phyloP scores from a whole-genome alignment of 2,113 vertebrate species.

The Xerus inauris region DNA sequence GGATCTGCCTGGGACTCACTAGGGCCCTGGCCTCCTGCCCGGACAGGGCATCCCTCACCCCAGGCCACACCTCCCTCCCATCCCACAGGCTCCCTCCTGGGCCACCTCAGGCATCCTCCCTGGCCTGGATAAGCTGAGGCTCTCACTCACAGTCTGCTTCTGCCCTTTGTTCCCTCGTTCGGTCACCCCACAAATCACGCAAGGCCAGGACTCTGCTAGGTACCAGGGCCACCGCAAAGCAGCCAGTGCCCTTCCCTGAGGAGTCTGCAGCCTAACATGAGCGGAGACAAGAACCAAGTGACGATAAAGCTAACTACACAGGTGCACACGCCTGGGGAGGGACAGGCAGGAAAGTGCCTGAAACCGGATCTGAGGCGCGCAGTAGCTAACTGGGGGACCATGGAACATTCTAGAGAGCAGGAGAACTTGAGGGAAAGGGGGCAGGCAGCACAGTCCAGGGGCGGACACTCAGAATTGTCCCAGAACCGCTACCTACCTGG shows the following conservation, averaged over 20 bases:
- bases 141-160: background rate
- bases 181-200: accelerated
- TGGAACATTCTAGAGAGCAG: background rate
- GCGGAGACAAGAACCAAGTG: no score
- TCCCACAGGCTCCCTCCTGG: background rate
- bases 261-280: background rate
- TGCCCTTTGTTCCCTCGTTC: background rate
- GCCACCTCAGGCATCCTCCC: background rate
- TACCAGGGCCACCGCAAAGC: background rate
- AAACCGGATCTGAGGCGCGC: accelerated
- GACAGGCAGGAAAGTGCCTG: background rate
- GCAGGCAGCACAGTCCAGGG: no score
- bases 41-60: background rate
- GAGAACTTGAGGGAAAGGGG: background rate
- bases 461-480: accelerated
- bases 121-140: background rate
- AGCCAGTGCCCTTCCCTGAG: background rate
- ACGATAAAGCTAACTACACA: no score
- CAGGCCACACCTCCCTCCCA: no score
- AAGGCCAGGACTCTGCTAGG: no score
- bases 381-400: accelerated
- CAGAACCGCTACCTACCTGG: background rate
- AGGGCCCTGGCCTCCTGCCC: background rate
- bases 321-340: background rate
- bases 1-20: background rate